Evolutionary conservation across 2,888 invertebrate genomes (phyloP), one percentile per base, ranked within the genome.

Genomic region (Aleiodes leptofemur): DNA sequence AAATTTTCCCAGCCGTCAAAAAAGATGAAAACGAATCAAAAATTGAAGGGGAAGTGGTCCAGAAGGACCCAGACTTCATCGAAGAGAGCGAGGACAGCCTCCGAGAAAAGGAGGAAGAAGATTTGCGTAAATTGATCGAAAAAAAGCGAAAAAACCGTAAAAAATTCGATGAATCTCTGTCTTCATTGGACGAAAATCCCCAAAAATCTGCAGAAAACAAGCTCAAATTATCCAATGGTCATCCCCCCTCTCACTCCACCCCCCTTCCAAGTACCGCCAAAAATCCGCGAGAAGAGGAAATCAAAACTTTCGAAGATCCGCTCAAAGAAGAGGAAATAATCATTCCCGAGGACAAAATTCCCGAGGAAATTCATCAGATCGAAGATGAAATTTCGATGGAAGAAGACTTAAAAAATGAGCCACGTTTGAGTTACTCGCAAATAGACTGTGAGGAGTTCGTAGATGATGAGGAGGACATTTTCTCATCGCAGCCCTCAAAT

Each of bases 291-390:
- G 23, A 23, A 23, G 23, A 23, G 23, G 2, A 23, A 2, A 23
- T 23, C 23, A 23, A 1, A 1, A 23, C 23, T 23, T 23, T 23
- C 2, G 23, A 23, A 23, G 23, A 23, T 23, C 2, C 23, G 23
- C 2, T 23, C 23, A 23, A 34, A 34, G 79, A 81, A 69, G 66
- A 78, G 1, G 79, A 81, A 90, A 93, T 78, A 91, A 91, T 23
- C 86, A 93, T 79, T 92, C 92, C 68, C 84, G 92, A 91, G 85
- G 91, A 91, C 81, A 91, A 91, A 83, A 90, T 61, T 91, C 23
- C 23, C 1, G 23, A 23, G 23, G 23, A 23, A 23, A 23, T 23
- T 23, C 2, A 2, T 23, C 23, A 23, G 23, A 23, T 23, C 23
- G 23, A 23, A 23, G 23, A 23, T 1, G 23, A 23, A 23, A 23